These are phyloP conservation scores for Eupeodes corollae DNA, from an alignment of 1,140 invertebrate genomes.

Conservation along the genomic window DNA sequence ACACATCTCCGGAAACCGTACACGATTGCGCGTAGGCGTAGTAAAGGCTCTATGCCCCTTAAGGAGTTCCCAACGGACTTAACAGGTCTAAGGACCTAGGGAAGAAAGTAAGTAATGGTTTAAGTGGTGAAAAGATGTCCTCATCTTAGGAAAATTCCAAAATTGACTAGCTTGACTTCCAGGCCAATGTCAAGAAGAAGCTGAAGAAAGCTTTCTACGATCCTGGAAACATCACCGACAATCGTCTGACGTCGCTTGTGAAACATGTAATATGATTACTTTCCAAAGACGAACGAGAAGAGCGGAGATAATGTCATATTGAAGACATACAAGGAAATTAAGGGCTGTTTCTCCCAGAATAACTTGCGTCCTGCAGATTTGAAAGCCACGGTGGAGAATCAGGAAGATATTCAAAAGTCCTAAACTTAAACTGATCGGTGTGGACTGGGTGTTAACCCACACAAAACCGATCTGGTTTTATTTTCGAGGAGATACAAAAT, in stretches of 20 bases:
- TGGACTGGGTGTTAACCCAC: no score
- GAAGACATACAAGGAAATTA: constrained; percentile 62
- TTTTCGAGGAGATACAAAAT: no score
- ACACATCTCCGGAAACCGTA: no score
- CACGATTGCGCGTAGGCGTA: no score
- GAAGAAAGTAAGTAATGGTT: constrained; percentile 54
- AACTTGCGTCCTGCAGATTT: constrained; percentile 89
- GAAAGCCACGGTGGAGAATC: constrained; percentile 73
- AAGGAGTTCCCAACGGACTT: no score
- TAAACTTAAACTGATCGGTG: no score
- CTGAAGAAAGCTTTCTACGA: constrained; percentile 98
- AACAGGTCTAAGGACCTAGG: no score
- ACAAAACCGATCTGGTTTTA: no score
- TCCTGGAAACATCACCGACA: constrained; percentile 89
- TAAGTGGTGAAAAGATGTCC: constrained; percentile 91
- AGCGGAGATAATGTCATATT: constrained; percentile 67
- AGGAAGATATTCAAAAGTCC: constrained; percentile 73
- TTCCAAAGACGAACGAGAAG: constrained; percentile 49
- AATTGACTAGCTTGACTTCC: constrained; percentile 90
- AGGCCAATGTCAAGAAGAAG: constrained; percentile 84
- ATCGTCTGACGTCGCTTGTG: constrained; percentile 90
- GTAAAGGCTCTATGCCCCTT: no score
- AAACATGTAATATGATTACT: constrained; percentile 88
- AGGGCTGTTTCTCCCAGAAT: constrained; percentile 63
- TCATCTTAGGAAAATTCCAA: constrained; percentile 98